A percentile compares a stretch with the other conserved stretches of the same genome.
phyloP scores from a whole-genome alignment of 1,140 invertebrate genomes.

The Acromyrmex echinatior region DNA sequence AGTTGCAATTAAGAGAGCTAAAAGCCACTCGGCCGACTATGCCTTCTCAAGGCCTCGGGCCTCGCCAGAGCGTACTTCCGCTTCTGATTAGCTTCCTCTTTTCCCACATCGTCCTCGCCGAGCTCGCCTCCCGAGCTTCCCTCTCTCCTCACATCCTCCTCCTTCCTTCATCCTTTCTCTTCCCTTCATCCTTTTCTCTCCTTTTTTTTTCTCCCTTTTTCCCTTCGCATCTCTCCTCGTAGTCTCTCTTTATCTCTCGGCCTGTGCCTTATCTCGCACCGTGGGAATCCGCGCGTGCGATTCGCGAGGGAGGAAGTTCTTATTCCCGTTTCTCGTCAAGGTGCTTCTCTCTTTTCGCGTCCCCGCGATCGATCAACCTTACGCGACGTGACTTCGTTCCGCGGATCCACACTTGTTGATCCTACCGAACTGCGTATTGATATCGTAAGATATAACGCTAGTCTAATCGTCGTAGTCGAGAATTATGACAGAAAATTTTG shows the following conservation, averaged over 20 bases:
- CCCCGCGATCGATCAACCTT: constrained; percentile 11
- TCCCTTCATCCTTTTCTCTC: constrained; percentile 59
- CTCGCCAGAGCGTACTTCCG: constrained; percentile 85
- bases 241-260: constrained; percentile 71
- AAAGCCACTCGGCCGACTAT: constrained; percentile 81
- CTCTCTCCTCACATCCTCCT: not conserved
- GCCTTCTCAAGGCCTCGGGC: constrained; percentile 83
- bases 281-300: constrained; percentile 82
- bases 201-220: constrained; percentile 70
- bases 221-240: constrained; percentile 66
- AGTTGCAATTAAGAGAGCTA: constrained; percentile 86
- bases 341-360: constrained; percentile 14
- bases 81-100: constrained; percentile 87
- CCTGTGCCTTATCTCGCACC: constrained; percentile 78
- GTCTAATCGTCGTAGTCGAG: not conserved
- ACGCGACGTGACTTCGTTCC: not conserved
- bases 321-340: constrained; percentile 57
- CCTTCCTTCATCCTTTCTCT: constrained; percentile 57
- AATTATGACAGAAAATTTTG: not conserved
- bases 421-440: not conserved
- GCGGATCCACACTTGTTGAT: constrained; percentile 32
- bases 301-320: constrained; percentile 76
- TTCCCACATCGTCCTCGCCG: constrained; percentile 84
- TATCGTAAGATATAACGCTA: not conserved
- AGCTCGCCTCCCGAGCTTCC: constrained; percentile 39